Evolutionary conservation across 2,113 vertebrate species (phyloP).

Genomic region (Bothrops jararaca): DNA sequence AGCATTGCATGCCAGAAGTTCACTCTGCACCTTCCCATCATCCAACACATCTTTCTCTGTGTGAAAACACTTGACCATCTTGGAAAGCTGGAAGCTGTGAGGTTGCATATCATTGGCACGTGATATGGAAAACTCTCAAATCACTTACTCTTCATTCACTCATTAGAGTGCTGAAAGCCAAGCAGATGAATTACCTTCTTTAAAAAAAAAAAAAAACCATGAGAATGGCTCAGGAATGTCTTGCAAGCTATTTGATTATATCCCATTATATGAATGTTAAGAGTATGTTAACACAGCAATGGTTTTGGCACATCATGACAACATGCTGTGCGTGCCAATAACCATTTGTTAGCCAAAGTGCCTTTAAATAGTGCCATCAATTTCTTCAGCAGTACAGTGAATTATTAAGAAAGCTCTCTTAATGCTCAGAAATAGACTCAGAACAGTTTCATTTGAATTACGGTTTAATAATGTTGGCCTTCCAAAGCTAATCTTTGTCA

Average conservation of each 20-base stretch:
- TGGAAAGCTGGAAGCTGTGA: neutral
- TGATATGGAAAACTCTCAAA: neutral
- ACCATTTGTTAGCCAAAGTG: constrained; percentile 47
- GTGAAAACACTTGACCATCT: neutral
- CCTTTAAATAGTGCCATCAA: constrained; percentile 41
- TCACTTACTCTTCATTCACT: neutral
- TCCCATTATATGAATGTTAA: constrained; percentile 40
- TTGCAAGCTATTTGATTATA: constrained; percentile 21
- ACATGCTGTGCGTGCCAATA: constrained; percentile 24
- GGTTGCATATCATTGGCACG: neutral
- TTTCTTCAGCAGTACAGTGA: constrained; percentile 50
- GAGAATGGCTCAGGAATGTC: constrained; percentile 39
- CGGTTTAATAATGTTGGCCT: constrained; percentile 29
- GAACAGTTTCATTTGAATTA: constrained; percentile 45
- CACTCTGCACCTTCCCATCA: neutral
- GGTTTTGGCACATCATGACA: constrained; percentile 46
- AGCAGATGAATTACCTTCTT: constrained; percentile 23
- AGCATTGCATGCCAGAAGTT: neutral
- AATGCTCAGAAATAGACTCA: constrained; percentile 33
- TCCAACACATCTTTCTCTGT: neutral
- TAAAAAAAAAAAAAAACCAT: neutral
- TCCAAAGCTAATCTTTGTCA: constrained; percentile 32
- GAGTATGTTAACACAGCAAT: constrained; percentile 27
- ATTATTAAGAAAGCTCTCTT: constrained; percentile 46
- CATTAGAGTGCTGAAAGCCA: neutral